Evolutionary conservation across 2,797 vertebrate species (phyloP).

Genomic region (Petrocephalus schoutedeni): DNA sequence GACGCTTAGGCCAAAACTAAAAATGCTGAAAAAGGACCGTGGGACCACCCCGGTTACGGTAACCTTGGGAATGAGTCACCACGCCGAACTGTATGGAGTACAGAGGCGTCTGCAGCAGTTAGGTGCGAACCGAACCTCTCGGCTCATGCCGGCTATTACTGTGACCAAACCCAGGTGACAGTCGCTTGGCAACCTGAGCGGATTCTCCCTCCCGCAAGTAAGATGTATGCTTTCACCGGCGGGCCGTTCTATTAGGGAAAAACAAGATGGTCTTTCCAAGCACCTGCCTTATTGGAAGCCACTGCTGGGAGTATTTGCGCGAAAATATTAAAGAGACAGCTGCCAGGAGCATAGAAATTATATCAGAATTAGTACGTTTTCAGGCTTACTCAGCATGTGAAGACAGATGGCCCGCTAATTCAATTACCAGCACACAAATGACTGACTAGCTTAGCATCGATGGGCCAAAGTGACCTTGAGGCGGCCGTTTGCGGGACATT

Average conservation of each 20-base stretch:
- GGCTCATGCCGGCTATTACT: neutral
- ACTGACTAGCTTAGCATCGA: conserved; percentile 66
- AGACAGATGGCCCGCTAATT: conserved; percentile 92
- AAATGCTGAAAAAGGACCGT: neutral
- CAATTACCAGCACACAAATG: conserved; percentile 78
- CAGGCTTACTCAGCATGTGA: conserved; percentile 64
- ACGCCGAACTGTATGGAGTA: neutral
- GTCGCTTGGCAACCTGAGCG: conserved; percentile 72
- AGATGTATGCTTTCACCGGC: conserved; percentile 61
- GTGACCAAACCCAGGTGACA: conserved; percentile 52
- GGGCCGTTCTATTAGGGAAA: conserved; percentile 61
- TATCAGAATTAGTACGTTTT: conserved; percentile 83
- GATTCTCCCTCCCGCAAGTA: conserved; percentile 58
- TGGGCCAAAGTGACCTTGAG: conserved; percentile 63
- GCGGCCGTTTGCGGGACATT: conserved; percentile 36
- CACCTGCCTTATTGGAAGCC: conserved; percentile 62
- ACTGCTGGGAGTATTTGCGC: conserved; percentile 57
- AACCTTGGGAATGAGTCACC: neutral
- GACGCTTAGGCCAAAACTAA: neutral
- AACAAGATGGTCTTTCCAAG: conserved; percentile 54
- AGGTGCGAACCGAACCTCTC: neutral
- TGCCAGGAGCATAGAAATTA: conserved; percentile 71
- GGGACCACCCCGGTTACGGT: neutral
- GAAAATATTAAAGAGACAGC: conserved; percentile 67
- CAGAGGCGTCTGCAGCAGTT: neutral